Conservation (phyloP, 2,113 vertebrate species). For the Megaleporinus macrocephalus region DNA sequence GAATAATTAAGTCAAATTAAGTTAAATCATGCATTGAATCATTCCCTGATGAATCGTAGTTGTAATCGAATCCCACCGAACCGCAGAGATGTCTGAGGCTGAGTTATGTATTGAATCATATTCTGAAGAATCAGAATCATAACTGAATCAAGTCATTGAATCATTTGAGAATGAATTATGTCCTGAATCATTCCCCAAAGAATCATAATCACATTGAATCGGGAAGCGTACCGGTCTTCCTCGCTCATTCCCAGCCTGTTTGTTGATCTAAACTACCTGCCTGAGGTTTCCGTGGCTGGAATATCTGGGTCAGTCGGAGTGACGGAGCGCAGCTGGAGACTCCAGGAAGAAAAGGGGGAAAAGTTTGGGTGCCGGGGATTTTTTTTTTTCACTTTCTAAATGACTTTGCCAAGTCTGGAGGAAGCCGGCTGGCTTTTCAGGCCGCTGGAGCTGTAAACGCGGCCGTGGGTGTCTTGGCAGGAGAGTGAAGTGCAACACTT, state of each 20-base stretch:
- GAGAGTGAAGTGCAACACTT: conserved; percentile 47
- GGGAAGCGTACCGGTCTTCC: not conserved
- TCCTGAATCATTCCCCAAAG: not conserved
- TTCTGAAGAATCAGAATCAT: no score
- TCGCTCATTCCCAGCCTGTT: not conserved
- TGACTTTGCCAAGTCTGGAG: conserved; percentile 48
- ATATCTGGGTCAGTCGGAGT: conserved; percentile 50
- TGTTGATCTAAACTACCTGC: conserved; percentile 51
- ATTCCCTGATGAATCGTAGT: no score
- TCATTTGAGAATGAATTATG: not conserved
- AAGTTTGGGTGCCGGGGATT: conserved; percentile 33
- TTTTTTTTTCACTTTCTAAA: not conserved
- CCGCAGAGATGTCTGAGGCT: no score
- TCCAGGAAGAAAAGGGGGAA: conserved; percentile 27
- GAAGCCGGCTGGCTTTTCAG: conserved; percentile 46
- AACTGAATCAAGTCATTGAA: no score
- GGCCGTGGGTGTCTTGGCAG: conserved; percentile 47
- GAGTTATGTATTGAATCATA: no score
- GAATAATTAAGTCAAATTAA: no score
- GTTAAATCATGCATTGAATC: no score
- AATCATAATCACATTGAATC: conserved; percentile 12
- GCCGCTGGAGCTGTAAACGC: conserved; percentile 47
- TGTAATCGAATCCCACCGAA: no score
- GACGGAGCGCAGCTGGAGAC: conserved; percentile 50
- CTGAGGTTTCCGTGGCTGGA: conserved; percentile 15